Percentiles rank a stretch among this genome's conserved stretches.
phyloP scores from a whole-genome alignment of 2,797 vertebrate genomes.

The Arnoldichthys spilopterus region DNA sequence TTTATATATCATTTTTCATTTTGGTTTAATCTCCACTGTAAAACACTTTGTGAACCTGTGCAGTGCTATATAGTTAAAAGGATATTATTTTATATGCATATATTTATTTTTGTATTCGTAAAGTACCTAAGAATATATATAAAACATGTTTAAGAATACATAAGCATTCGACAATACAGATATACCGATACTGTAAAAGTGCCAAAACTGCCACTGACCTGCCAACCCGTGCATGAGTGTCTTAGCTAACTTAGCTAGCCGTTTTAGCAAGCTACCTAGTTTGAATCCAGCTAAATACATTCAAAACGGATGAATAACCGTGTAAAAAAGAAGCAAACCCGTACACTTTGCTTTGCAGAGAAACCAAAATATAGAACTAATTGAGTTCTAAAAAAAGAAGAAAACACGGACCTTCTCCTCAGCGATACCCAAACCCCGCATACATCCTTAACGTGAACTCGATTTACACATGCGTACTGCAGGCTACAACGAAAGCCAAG shows the following conservation, averaged over 20 bases:
- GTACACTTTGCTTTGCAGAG: background rate
- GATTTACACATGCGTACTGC: slow-evolving; percentile 65
- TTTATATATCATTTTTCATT: too few species aligned
- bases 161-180: background rate
- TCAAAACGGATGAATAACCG: background rate
- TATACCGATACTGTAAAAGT: background rate
- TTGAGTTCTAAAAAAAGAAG: background rate
- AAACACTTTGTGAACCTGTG: too few species aligned
- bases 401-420: slow-evolving; percentile 17
- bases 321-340: background rate
- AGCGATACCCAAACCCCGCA: background rate
- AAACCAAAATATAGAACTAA: background rate
- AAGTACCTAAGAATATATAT: background rate
- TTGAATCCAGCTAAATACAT: background rate
- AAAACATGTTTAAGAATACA: background rate
- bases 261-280: background rate
- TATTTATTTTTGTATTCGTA: background rate
- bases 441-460: background rate
- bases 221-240: background rate
- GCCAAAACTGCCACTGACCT: too few species aligned
- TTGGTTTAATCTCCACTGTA: too few species aligned
- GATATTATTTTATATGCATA: too few species aligned
- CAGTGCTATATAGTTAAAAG: too few species aligned
- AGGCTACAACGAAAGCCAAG: background rate
- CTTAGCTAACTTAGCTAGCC: background rate